Evolutionary conservation across 2,888 invertebrate genomes (phyloP).

Genomic region (Drosophila paracracens): DNA sequence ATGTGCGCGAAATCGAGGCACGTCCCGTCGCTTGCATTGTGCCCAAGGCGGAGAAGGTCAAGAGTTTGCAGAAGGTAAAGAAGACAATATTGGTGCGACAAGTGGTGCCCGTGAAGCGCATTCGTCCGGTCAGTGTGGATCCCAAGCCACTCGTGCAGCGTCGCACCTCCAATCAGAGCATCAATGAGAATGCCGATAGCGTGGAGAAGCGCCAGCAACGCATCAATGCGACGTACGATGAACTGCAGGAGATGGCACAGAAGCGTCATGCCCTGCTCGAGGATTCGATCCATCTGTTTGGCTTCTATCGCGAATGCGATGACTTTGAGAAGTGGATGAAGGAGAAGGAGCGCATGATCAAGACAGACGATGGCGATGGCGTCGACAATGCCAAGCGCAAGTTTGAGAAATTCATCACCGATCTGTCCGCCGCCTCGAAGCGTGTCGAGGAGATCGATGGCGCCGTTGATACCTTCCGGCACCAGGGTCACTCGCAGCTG

Average conservation of each 20-base stretch:
- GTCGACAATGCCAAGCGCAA: conserved; percentile 97
- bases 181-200: conserved; percentile 89
- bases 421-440: conserved; percentile 96
- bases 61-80: conserved; percentile 93
- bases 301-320: conserved; percentile 98
- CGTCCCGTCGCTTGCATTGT: conserved; percentile 93
- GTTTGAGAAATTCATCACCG: conserved; percentile 98
- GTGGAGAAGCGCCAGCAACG: conserved; percentile 92
- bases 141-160: conserved; percentile 84
- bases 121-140: conserved; percentile 85
- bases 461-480: conserved; percentile 93
- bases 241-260: conserved; percentile 92
- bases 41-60: conserved; percentile 93
- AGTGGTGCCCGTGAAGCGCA: conserved; percentile 91
- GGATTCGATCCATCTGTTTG: conserved; percentile 96
- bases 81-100: conserved; percentile 95
- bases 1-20: conserved; percentile 96
- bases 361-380: conserved; percentile 93
- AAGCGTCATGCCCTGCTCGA: conserved; percentile 93
- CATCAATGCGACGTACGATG: conserved; percentile 92
- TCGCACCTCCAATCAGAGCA: conserved; percentile 83
- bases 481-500: conserved; percentile 93
- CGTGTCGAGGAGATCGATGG: conserved; percentile 95
- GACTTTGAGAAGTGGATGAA: conserved; percentile 99
- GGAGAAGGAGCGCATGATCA: conserved; percentile 95